Percentiles rank a stretch among this genome's conserved stretches.
Conservation (phyloP, 2,113 vertebrate species). For the Syrrhaptes paradoxus region DNA sequence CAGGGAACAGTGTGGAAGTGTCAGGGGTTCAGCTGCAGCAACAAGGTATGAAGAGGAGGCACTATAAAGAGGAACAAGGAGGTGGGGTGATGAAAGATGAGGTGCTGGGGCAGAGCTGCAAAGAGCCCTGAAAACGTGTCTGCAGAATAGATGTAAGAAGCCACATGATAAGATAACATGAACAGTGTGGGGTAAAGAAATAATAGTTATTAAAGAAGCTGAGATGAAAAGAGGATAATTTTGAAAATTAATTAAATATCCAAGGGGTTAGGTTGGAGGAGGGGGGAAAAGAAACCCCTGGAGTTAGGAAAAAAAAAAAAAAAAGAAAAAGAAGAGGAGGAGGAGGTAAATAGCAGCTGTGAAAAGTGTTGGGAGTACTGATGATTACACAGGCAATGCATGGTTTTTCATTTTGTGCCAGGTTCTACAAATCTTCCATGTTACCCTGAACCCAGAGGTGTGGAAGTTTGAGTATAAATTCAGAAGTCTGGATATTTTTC, state of each 20-base stretch:
- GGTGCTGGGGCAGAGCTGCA: background rate
- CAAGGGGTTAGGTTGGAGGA: background rate
- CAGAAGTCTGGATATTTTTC: conserved; percentile 24
- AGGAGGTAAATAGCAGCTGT: conserved; percentile 52
- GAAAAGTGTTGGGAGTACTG: background rate
- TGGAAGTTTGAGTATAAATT: conserved; percentile 13
- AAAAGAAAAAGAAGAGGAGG: background rate
- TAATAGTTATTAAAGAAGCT: conserved; percentile 21
- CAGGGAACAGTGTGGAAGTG: background rate
- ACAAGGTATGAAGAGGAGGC: conserved; percentile 5
- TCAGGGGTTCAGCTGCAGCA: background rate
- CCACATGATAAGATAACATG: conserved; percentile 55
- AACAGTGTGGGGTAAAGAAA: conserved; percentile 27
- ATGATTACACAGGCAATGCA: background rate
- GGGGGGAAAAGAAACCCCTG: background rate
- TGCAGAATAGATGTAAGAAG: conserved; percentile 29
- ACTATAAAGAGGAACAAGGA: conserved; percentile 23
- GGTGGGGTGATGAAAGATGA: conserved; percentile 13
- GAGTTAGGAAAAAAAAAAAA: background rate
- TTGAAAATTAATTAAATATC: conserved; percentile 58
- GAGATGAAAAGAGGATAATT: conserved; percentile 48
- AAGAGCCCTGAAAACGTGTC: background rate
- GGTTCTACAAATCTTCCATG: conserved; percentile 2
- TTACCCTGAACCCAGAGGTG: conserved; percentile 14
- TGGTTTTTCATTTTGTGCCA: conserved; percentile 52